A percentile compares a stretch with the other conserved stretches of the same genome.
Evolutionary conservation across 2,113 vertebrate genomes (phyloP).

Genomic region (Laterallus jamaicensis): DNA sequence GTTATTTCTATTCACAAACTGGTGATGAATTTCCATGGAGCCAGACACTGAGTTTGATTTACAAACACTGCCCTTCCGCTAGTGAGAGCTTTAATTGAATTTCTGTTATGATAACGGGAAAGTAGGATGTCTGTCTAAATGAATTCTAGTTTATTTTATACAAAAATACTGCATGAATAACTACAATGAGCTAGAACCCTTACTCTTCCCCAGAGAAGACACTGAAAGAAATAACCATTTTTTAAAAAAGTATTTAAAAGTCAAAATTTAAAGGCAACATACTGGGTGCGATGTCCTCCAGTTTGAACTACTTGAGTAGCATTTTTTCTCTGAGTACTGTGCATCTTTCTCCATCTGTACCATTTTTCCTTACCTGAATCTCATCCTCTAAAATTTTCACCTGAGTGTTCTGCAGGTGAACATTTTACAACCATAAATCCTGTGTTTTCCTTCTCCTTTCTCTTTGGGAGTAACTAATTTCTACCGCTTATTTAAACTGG

Average conservation of each 20-base stretch:
- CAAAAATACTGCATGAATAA: background rate
- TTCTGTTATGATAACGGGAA: background rate
- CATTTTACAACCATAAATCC: background rate
- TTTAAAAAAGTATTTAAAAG: background rate
- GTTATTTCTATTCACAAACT: conserved; percentile 41
- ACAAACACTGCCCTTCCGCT: background rate
- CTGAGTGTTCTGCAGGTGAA: background rate
- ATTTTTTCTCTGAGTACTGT: background rate
- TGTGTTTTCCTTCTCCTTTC: background rate
- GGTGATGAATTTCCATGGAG: background rate
- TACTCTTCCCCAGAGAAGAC: background rate
- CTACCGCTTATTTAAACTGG: conserved; percentile 56
- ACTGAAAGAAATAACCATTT: background rate
- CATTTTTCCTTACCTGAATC: background rate
- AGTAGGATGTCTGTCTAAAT: background rate
- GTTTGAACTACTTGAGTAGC: background rate
- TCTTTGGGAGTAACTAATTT: conserved; percentile 49
- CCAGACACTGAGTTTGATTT: conserved; percentile 4
- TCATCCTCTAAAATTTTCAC: background rate
- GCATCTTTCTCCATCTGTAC: background rate
- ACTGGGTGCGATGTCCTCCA: background rate
- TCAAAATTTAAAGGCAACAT: background rate
- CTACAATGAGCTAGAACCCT: background rate
- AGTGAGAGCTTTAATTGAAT: conserved; percentile 19
- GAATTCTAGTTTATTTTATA: background rate